Conservation (phyloP, 2,888 invertebrate species). For the Eupithecia abbreviata region DNA sequence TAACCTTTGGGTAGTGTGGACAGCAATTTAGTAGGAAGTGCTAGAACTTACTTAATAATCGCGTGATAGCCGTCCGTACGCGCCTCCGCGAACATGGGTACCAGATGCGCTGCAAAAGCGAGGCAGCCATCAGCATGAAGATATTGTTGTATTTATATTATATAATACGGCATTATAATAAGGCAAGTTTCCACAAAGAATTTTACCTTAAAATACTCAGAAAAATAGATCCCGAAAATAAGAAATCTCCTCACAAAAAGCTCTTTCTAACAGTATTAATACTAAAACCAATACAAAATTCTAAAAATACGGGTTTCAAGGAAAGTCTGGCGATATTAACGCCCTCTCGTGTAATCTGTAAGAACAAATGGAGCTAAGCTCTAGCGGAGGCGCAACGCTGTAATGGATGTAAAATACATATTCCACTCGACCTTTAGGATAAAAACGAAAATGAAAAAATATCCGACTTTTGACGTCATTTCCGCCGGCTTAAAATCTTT, state of each 20-base stretch:
- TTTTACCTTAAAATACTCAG: background rate
- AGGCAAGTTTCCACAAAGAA: background rate
- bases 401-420: constrained; percentile 39
- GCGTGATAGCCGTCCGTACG: too few relatives aligned
- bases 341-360: constrained; percentile 3
- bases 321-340: background rate
- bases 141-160: too few relatives aligned
- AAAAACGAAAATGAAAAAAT: constrained; percentile 25
- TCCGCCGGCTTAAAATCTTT: constrained; percentile 22
- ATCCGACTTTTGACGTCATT: constrained; percentile 30
- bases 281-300: background rate
- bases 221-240: background rate
- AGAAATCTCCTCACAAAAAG: background rate
- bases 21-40: too few relatives aligned
- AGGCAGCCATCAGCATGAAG: too few relatives aligned
- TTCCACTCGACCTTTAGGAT: constrained; percentile 24
- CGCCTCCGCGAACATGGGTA: too few relatives aligned
- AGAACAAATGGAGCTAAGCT: constrained; percentile 30
- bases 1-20: too few relatives aligned
- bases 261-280: background rate
- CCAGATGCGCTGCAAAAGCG: too few relatives aligned
- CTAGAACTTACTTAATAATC: too few relatives aligned
- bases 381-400: constrained; percentile 30
- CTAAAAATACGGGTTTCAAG: background rate
- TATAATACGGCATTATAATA: too few relatives aligned